phyloP scores from a whole-genome alignment of 2,888 invertebrate species.

The Plusia festucae region DNA sequence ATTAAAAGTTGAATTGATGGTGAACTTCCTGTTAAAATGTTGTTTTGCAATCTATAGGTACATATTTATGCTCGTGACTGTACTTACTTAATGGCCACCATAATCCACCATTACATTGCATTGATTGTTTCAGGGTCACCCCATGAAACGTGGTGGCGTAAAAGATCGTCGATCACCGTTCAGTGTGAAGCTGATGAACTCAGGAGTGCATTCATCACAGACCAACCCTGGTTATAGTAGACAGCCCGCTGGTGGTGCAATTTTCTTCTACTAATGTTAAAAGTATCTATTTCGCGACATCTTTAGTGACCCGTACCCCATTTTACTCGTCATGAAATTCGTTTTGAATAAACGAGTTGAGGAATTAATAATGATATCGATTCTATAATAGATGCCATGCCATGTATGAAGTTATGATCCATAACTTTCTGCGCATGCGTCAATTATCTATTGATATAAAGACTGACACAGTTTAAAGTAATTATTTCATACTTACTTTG shows the following conservation, averaged over 20 bases:
- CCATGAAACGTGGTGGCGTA: conserved; percentile 90
- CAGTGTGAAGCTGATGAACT: conserved; percentile 94
- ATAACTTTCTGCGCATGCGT: background rate
- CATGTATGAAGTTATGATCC: too few relatives aligned
- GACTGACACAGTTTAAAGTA: background rate
- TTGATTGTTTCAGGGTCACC: conserved; percentile 84
- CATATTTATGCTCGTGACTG: too few relatives aligned
- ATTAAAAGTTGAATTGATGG: too few relatives aligned
- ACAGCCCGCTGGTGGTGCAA: conserved; percentile 93
- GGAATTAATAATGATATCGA: background rate
- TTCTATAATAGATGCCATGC: background rate
- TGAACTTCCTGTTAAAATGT: too few relatives aligned
- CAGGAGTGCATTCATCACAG: conserved; percentile 94
- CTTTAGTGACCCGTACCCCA: background rate
- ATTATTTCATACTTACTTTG: conserved; percentile 6
- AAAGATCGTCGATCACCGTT: conserved; percentile 91
- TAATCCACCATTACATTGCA: background rate
- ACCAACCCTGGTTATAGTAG: conserved; percentile 95
- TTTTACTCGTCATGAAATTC: background rate
- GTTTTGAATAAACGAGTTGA: too few relatives aligned
- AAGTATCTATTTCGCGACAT: background rate
- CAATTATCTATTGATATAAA: background rate
- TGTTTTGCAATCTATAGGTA: too few relatives aligned
- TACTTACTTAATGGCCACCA: too few relatives aligned
- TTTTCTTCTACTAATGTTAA: conserved; percentile 90